phyloP scores from a whole-genome alignment of 2,113 vertebrate species.

The Hiodon alosoides region DNA sequence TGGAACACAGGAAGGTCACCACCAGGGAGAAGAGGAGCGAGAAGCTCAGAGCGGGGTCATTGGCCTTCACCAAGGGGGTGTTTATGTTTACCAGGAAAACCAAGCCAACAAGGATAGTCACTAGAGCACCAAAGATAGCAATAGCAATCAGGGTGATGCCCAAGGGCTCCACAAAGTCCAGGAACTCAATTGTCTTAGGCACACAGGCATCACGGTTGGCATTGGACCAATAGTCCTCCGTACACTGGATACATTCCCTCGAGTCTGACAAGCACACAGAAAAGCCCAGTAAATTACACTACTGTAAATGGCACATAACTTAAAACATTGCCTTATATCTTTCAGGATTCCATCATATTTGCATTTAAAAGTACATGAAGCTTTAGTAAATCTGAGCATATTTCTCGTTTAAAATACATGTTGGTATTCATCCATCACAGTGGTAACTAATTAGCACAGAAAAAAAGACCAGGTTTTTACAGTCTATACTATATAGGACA shows the following conservation, averaged over 20 bases:
- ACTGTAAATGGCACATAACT: background rate
- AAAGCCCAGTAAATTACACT: background rate
- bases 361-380: too few relatives aligned
- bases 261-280: constrained; percentile 54
- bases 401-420: too few relatives aligned
- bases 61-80: constrained; percentile 68
- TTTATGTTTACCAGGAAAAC: constrained; percentile 60
- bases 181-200: constrained; percentile 73
- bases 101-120: constrained; percentile 54
- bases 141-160: constrained; percentile 72
- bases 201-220: constrained; percentile 60
- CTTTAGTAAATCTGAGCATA: too few relatives aligned
- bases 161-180: constrained; percentile 70
- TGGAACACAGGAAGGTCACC: constrained; percentile 68
- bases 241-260: constrained; percentile 67
- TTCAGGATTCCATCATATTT: too few relatives aligned
- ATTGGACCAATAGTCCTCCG: constrained; percentile 74
- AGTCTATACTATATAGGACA: too few relatives aligned
- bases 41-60: constrained; percentile 64
- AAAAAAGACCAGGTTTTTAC: too few relatives aligned
- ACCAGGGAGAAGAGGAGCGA: constrained; percentile 66
- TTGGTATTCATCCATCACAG: too few relatives aligned
- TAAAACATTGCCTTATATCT: too few relatives aligned
- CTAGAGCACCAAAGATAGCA: constrained; percentile 65
- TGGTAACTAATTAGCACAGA: too few relatives aligned